phyloP scores from a whole-genome alignment of 1,140 invertebrate genomes.

The Bacillus rossius region DNA sequence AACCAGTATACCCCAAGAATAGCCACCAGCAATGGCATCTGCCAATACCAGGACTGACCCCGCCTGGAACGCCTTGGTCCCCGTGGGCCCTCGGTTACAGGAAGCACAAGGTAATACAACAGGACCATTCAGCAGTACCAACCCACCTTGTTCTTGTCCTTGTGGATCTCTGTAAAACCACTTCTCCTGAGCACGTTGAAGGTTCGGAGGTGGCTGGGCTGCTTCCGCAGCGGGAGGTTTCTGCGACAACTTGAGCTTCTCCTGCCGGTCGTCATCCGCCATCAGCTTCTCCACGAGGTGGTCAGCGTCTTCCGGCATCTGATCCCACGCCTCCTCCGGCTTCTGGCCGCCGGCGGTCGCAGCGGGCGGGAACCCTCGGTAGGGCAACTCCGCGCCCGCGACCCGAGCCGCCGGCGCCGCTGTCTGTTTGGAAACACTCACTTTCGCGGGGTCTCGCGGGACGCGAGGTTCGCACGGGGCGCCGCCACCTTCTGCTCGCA shows the following conservation, averaged over 20 bases:
- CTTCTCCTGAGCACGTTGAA: slow-evolving; percentile 46
- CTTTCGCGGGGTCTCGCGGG: neutral
- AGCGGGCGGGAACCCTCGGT: neutral
- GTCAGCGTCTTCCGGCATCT: slow-evolving; percentile 63
- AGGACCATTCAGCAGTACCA: too few species aligned
- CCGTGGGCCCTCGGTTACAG: too few species aligned
- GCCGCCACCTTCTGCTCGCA: neutral
- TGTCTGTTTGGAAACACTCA: neutral
- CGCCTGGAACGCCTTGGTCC: too few species aligned
- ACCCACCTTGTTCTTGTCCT: slow-evolving; percentile 33
- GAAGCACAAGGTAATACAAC: too few species aligned
- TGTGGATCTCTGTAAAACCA: slow-evolving; percentile 86
- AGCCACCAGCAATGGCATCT: too few species aligned
- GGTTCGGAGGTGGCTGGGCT: slow-evolving; percentile 14
- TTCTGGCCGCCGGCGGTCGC: slow-evolving; percentile 11
- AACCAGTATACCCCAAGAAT: too few species aligned
- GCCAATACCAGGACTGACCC: too few species aligned
- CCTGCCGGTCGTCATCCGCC: slow-evolving; percentile 33
- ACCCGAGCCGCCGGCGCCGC: neutral
- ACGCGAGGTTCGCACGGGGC: neutral
- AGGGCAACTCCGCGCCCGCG: slow-evolving; percentile 27
- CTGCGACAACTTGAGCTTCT: neutral
- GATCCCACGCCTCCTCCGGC: slow-evolving; percentile 50
- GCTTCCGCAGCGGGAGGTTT: slow-evolving; percentile 32
- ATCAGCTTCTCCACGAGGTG: slow-evolving; percentile 69